These are phyloP conservation scores for Melanotaenia maccullochi DNA, from an alignment of 2,797 vertebrate genomes.

Conservation along the genomic window DNA sequence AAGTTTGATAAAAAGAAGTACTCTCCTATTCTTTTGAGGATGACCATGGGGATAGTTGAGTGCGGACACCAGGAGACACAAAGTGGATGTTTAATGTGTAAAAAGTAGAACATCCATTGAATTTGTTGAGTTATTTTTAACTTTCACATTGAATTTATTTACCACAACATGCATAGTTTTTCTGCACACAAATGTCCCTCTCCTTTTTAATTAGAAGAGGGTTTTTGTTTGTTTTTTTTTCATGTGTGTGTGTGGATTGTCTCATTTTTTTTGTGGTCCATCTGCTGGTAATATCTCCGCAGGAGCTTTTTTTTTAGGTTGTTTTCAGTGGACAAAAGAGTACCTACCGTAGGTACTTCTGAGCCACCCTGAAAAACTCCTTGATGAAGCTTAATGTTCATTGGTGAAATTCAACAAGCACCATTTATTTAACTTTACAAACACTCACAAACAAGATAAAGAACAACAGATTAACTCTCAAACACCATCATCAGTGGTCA, in stretches of 20 bases:
- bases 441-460: no score
- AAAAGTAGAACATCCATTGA: no score
- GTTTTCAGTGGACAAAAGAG: no score
- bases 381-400: no score
- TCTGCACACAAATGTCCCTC: not conserved
- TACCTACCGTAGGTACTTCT: not conserved
- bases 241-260: not conserved
- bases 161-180: not conserved
- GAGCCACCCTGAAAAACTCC: not conserved
- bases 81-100: not conserved
- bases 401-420: no score
- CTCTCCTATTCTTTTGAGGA: not conserved
- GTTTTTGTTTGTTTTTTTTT: not conserved
- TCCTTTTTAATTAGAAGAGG: not conserved
- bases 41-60: not conserved
- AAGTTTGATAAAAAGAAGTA: not conserved
- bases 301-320: no score
- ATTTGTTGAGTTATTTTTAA: not conserved
- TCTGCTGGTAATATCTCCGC: no score
- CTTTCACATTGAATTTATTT: not conserved
- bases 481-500: not conserved
- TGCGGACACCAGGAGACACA: conserved; percentile 12
- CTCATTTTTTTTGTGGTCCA: no score
- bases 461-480: not conserved
- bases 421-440: no score